phyloP scores from a whole-genome alignment of 2,797 vertebrate species.

The Sitta carolinensis region DNA sequence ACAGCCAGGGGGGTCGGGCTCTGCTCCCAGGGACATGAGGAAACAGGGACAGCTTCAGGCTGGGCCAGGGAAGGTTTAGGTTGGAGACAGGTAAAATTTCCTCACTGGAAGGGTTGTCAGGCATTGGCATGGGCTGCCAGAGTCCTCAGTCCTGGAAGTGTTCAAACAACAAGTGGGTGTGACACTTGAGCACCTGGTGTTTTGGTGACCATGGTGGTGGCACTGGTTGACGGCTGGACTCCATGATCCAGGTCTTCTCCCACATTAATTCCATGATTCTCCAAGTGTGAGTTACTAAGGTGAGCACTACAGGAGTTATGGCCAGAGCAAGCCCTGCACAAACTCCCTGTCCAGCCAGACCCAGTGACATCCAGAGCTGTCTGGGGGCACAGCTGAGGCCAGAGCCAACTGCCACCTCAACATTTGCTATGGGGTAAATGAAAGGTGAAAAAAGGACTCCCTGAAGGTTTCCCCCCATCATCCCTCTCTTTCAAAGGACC shows the following conservation, averaged over 20 bases:
- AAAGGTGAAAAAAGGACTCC: neutral
- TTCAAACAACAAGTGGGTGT: neutral
- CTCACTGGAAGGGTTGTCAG: neutral
- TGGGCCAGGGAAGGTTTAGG: fast-evolving
- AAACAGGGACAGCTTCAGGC: fast-evolving
- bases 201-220: neutral
- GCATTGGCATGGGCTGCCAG: neutral
- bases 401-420: neutral
- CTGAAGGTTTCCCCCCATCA: neutral
- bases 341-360: neutral
- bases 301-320: fast-evolving
- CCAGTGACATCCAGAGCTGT: neutral
- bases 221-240: neutral
- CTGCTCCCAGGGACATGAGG: neutral
- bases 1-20: fast-evolving
- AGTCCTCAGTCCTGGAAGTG: neutral
- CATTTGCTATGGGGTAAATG: neutral
- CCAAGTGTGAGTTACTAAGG: neutral
- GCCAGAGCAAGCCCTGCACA: neutral
- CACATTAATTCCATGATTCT: neutral
- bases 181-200: neutral
- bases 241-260: neutral
- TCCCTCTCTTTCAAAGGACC: neutral
- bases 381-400: neutral
- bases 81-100: neutral